These are phyloP conservation scores for Cardinalis cardinalis DNA, from an alignment of 2,113 vertebrate genomes.

Conservation along the genomic window DNA sequence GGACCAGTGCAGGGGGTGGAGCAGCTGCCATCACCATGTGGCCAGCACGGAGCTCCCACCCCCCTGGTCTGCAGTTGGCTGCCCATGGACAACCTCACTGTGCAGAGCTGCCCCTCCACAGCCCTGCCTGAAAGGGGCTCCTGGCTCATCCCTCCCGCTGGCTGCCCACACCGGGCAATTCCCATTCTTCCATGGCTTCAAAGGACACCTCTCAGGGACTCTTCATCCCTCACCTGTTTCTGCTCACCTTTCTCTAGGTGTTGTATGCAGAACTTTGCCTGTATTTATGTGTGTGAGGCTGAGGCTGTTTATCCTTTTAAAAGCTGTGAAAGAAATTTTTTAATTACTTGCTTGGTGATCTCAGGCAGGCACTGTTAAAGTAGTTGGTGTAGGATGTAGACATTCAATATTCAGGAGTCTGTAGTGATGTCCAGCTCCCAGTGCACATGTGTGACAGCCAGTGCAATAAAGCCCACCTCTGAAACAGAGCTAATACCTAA, in stretches of 20 bases:
- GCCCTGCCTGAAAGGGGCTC: not conserved
- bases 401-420: not conserved
- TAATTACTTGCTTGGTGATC: not conserved
- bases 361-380: not conserved
- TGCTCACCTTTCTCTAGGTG: not conserved
- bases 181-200: not conserved
- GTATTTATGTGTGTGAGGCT: not conserved
- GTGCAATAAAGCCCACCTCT: not conserved
- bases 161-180: not conserved
- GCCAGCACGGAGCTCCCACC: rapidly evolving
- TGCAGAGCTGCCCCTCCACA: rapidly evolving
- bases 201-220: not conserved
- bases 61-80: not conserved
- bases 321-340: not conserved
- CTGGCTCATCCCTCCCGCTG: not conserved
- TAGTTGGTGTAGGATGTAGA: not conserved
- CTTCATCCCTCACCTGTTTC: not conserved
- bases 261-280: not conserved
- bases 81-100: not conserved
- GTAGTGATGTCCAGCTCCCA: not conserved
- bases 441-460: not conserved
- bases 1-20: not conserved
- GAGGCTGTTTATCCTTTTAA: not conserved
- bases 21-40: not conserved
- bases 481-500: not conserved